Evolutionary conservation across 2,888 invertebrate species (phyloP), one percentile per base, ranked within the genome.

Genomic region (Apodemia zela): DNA sequence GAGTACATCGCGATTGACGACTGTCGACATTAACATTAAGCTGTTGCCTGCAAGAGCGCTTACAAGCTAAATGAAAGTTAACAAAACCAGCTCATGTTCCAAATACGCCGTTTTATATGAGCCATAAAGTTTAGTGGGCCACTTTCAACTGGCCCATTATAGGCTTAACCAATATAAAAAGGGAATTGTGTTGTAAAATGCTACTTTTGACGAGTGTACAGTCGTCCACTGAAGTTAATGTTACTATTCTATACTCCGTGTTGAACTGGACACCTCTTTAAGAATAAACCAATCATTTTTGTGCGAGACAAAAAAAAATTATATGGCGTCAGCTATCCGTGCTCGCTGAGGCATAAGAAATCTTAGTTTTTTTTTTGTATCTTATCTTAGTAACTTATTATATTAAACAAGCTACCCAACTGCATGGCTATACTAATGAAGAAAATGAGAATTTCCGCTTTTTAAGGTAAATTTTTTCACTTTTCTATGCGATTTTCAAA

Each of bases 101-200:
- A 54, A 21, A 25, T 54, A 54, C 21, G 54, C 15, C 25, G 54
- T 29, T 57, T 57, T 25, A 57, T 25, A 29, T 29, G 29, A 8
- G 15, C 15, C 29, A 21, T 57, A 29, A 57, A 57, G 54, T 57
- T 57, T 57, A 57, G 54, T 57, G n/a, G 29, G 54, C 54, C 54
- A 21, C 25, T 21, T 54, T 13, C 54, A 54, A 18, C 54, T 21
- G 21, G 21, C 54, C 54, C 29, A 25, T 57, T 25, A 57, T 57
- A 57, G 54, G 51, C 25, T 57, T 29, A 25, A 57, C 54, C 54
- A 29, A 29, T 25, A 57, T 57, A 29, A 57, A 29, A 57, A 57
- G 21, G 17, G 45, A 57, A 57, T 57, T 57, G 54, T 29, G 25
- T 15, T 57, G 54, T 57, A 57, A 57, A 57, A 57, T 8, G 54